Conservation (phyloP, 2,888 invertebrate genomes). For the Pyrocoelia pectoralis region DNA sequence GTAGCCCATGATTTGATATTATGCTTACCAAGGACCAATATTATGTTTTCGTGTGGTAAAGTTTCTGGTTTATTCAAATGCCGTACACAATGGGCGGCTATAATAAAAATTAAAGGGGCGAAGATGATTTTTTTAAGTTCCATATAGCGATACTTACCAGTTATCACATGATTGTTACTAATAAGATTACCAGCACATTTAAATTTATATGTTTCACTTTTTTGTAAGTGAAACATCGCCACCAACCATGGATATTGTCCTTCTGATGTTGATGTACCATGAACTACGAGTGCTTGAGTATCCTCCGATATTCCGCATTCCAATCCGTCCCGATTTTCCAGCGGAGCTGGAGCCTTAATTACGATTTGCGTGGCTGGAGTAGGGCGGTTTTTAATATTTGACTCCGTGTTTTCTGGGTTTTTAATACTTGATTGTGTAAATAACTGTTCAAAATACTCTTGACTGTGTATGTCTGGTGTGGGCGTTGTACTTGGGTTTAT, state of each 20-base stretch:
- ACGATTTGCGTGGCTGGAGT: not conserved
- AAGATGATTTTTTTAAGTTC: not conserved
- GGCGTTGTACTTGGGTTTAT: no score
- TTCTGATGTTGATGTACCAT: constrained; percentile 27
- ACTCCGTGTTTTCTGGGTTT: no score
- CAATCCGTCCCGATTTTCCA: not conserved
- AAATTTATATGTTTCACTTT: constrained; percentile 51
- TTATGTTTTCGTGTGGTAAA: constrained; percentile 46
- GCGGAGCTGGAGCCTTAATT: not conserved
- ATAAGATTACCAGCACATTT: constrained; percentile 56
- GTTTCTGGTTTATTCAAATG: constrained; percentile 42
- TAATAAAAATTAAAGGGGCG: no score
- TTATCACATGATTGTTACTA: constrained; percentile 52
- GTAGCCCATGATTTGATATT: constrained; percentile 49
- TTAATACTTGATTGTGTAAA: no score
- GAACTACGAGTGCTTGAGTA: constrained; percentile 16
- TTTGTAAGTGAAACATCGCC: constrained; percentile 53
- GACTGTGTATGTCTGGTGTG: no score
- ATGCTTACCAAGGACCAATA: constrained; percentile 50
- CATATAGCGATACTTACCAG: constrained; percentile 49
- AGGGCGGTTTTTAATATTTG: not conserved
- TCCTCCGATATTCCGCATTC: constrained; percentile 15
- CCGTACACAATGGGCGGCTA: constrained; percentile 55
- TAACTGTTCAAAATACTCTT: no score
- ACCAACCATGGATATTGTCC: constrained; percentile 58